Evolutionary conservation across 2,888 invertebrate genomes (phyloP).

Genomic region (Nysson spinosus): DNA sequence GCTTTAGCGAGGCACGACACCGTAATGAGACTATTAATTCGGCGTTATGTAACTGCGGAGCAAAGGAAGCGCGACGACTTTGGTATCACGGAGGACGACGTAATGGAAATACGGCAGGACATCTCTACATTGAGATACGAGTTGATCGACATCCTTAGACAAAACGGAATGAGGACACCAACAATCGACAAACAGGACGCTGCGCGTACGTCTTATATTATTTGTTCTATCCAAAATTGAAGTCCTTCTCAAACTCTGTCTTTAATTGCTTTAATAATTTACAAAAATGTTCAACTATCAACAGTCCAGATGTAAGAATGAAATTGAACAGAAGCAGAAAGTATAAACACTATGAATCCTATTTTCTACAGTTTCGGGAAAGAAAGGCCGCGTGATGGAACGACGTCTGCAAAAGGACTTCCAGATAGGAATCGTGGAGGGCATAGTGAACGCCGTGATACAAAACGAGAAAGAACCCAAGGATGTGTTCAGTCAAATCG

Average conservation of each 20-base stretch:
- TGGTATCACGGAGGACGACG: slow-evolving; percentile 97
- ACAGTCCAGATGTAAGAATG: too few relatives aligned
- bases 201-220: slow-evolving; percentile 77
- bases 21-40: slow-evolving; percentile 92
- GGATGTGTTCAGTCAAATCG: slow-evolving; percentile 91
- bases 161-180: slow-evolving; percentile 93
- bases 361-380: slow-evolving; percentile 83
- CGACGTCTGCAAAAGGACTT: slow-evolving; percentile 91
- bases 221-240: background rate
- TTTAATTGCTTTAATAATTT: too few relatives aligned
- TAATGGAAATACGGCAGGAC: slow-evolving; percentile 98
- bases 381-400: slow-evolving; percentile 92
- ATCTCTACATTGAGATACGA: slow-evolving; percentile 96
- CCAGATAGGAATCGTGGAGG: slow-evolving; percentile 91
- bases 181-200: slow-evolving; percentile 83
- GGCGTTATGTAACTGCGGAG: slow-evolving; percentile 93
- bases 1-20: slow-evolving; percentile 86
- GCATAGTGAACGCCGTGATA: slow-evolving; percentile 86
- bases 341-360: background rate
- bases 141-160: slow-evolving; percentile 92
- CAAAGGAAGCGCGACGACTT: slow-evolving; percentile 93
- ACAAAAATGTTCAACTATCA: too few relatives aligned
- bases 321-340: background rate
- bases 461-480: slow-evolving; percentile 83
- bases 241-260: background rate